These are phyloP conservation scores for Mormyrops boulengeri DNA, from an alignment of 2,797 vertebrate genomes.

Conservation along the genomic window DNA sequence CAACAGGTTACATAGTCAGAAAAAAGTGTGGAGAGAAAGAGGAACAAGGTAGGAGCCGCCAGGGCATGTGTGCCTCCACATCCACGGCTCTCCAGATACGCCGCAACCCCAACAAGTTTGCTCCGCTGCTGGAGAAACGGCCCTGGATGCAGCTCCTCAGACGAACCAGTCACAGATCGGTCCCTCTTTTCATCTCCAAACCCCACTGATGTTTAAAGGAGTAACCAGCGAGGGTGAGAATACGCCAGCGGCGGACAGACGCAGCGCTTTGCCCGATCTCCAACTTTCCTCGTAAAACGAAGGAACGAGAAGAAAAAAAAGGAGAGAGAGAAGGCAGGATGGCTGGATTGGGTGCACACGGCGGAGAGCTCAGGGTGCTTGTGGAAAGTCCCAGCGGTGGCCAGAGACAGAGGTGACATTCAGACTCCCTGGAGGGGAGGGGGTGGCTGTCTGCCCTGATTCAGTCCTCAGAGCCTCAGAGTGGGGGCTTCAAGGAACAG, in stretches of 20 bases:
- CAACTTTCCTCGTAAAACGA: conserved; percentile 1
- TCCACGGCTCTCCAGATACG: background rate
- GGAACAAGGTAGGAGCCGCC: background rate
- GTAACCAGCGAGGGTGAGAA: background rate
- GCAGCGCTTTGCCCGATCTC: background rate
- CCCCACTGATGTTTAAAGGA: background rate
- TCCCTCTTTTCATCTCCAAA: background rate
- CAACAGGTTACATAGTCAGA: conserved; percentile 2
- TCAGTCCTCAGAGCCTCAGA: conserved; percentile 2
- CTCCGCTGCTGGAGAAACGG: background rate
- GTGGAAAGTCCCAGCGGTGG: conserved; percentile 61
- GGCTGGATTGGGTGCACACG: conserved; percentile 38
- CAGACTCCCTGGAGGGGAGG: conserved; percentile 51
- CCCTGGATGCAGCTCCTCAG: background rate
- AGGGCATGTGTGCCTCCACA: background rate
- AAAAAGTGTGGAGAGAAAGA: background rate
- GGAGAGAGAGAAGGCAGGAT: conserved; percentile 44
- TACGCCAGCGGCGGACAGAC: background rate
- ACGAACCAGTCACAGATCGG: background rate
- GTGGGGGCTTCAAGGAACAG: background rate
- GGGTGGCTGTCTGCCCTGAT: background rate
- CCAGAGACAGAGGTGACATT: conserved; percentile 76
- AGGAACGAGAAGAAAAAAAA: background rate
- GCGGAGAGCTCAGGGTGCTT: conserved; percentile 42
- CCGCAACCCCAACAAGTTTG: background rate